These are phyloP conservation scores for Melozone crissalis DNA, from an alignment of 2,113 vertebrate genomes.

Conservation along the genomic window DNA sequence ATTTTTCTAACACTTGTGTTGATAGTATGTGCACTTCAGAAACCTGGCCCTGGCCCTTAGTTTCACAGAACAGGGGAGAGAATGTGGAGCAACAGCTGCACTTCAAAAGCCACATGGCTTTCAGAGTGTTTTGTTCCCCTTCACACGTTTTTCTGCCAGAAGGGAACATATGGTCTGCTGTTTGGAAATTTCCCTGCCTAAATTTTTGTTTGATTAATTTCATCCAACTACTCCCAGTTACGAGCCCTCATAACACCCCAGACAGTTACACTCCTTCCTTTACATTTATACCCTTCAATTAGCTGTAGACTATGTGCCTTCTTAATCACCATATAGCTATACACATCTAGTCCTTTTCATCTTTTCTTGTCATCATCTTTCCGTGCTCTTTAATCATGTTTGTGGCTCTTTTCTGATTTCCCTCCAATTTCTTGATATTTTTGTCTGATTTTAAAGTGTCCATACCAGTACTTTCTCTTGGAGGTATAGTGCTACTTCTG, in stretches of 20 bases:
- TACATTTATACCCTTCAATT: slow-evolving; percentile 47
- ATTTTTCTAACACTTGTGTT: slow-evolving; percentile 45
- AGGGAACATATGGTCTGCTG: slow-evolving; percentile 59
- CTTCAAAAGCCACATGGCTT: slow-evolving; percentile 67
- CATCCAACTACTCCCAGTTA: slow-evolving; percentile 57
- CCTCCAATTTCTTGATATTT: neutral
- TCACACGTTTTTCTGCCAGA: slow-evolving; percentile 63
- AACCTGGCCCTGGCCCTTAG: slow-evolving; percentile 39
- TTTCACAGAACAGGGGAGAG: slow-evolving; percentile 35
- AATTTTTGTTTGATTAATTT: slow-evolving; percentile 69
- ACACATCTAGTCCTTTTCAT: slow-evolving; percentile 11
- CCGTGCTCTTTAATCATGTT: neutral
- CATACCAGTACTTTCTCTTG: neutral
- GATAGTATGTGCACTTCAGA: slow-evolving; percentile 40
- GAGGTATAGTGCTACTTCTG: neutral
- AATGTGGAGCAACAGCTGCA: slow-evolving; percentile 67
- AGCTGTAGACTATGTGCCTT: neutral
- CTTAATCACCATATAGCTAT: slow-evolving; percentile 23
- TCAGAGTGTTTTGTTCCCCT: slow-evolving; percentile 52
- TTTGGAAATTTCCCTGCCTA: slow-evolving; percentile 63
- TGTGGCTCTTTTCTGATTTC: neutral
- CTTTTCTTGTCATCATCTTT: neutral
- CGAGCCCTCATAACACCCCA: slow-evolving; percentile 38
- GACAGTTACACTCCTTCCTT: slow-evolving; percentile 27
- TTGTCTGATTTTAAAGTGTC: neutral